Evolutionary conservation across 2,797 vertebrate species (phyloP).

Genomic region (Natrix natrix): DNA sequence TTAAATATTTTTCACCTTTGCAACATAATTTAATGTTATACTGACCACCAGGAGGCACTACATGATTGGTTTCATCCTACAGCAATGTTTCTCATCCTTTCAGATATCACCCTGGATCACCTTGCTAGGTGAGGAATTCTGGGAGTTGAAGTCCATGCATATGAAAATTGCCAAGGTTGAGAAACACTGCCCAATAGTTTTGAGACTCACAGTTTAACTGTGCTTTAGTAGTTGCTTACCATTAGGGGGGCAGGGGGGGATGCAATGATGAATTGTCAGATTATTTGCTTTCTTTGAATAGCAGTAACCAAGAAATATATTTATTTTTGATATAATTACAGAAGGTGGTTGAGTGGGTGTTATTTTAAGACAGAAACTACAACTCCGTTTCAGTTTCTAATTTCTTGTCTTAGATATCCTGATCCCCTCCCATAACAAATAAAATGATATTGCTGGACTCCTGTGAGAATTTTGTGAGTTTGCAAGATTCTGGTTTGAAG

Average conservation of each 20-base stretch:
- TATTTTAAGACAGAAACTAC: background rate
- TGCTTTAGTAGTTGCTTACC: background rate
- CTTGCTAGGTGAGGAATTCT: background rate
- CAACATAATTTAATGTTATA: background rate
- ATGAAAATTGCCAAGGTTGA: background rate
- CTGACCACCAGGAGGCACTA: background rate
- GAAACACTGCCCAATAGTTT: background rate
- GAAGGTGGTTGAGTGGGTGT: background rate
- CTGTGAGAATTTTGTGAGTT: background rate
- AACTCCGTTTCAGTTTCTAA: background rate
- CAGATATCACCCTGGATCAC: background rate
- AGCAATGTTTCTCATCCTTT: background rate
- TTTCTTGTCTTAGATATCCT: background rate
- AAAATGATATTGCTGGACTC: background rate
- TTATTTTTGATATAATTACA: background rate
- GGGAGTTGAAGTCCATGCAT: background rate
- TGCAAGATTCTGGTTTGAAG: background rate
- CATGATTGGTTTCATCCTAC: background rate
- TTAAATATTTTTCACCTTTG: background rate
- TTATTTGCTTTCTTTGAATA: background rate
- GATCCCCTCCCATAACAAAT: background rate
- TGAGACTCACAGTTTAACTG: background rate
- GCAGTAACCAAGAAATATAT: constrained; percentile 9
- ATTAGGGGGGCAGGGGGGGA: constrained; percentile 27
- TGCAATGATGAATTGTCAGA: background rate